Conservation (phyloP, 35 echinoderm and acorn worm species). For the Ptychodera flava region DNA sequence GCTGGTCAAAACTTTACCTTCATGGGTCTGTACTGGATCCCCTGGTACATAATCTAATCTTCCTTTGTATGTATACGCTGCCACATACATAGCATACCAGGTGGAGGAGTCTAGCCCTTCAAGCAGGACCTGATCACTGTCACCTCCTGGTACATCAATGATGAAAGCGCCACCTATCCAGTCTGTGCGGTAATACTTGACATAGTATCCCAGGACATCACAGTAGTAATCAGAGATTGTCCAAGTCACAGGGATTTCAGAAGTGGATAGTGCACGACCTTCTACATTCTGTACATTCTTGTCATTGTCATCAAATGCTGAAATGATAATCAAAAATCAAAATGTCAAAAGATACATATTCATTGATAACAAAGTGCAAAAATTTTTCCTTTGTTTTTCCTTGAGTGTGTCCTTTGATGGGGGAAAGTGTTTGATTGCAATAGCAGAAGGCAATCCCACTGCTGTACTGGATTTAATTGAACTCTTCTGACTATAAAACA, state of each 20-base stretch:
- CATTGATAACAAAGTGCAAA: too few relatives aligned
- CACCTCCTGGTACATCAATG: background rate
- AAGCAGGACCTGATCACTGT: background rate
- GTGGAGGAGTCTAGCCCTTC: background rate
- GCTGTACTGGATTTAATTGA: too few relatives aligned
- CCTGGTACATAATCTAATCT: background rate
- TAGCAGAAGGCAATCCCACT: too few relatives aligned
- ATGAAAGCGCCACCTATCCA: background rate
- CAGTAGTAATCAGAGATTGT: conserved; percentile 37
- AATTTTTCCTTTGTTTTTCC: too few relatives aligned
- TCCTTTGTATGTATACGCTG: background rate
- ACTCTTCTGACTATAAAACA: too few relatives aligned
- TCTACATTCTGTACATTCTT: conserved; percentile 49
- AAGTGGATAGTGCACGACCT: conserved; percentile 22
- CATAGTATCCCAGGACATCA: conserved; percentile 62
- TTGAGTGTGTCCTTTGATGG: too few relatives aligned
- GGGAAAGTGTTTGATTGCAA: too few relatives aligned
- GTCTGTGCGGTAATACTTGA: background rate
- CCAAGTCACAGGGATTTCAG: conserved; percentile 44
- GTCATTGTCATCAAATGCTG: conserved; percentile 49
- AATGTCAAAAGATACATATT: too few relatives aligned
- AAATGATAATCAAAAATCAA: background rate
- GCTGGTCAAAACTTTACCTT: too few relatives aligned
- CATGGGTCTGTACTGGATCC: background rate
- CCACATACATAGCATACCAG: background rate